Conservation (phyloP, 2,888 invertebrate species). For the Scelioninae gen. 2 region DNA sequence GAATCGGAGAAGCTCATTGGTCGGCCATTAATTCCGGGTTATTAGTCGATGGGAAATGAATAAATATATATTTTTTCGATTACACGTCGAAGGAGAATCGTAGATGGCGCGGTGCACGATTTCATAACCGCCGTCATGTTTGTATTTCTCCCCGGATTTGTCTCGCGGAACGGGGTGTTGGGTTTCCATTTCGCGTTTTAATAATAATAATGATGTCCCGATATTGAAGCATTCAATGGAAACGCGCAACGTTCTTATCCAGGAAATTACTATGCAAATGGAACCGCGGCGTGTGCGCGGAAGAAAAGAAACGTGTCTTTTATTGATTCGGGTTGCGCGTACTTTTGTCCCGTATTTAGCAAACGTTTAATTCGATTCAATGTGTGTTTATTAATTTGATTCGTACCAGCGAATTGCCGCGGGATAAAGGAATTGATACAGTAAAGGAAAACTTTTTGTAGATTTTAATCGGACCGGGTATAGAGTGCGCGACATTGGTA, state of each 20-base stretch:
- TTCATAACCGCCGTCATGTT: slow-evolving; percentile 18
- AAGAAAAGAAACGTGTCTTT: slow-evolving; percentile 16
- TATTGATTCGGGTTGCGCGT: slow-evolving; percentile 10
- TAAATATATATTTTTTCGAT: slow-evolving; percentile 33
- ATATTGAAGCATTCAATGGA: slow-evolving; percentile 57
- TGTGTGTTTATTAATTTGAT: no score
- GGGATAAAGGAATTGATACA: no score
- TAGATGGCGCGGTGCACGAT: slow-evolving; percentile 11
- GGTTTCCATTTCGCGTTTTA: slow-evolving; percentile 50
- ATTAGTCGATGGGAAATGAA: slow-evolving; percentile 22
- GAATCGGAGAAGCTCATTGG: slow-evolving; percentile 24
- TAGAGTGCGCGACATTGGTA: no score
- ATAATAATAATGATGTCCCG: slow-evolving; percentile 40
- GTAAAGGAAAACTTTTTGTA: no score
- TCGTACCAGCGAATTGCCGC: no score
- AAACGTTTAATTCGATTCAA: slow-evolving; percentile 11
- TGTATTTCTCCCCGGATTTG: slow-evolving; percentile 30
- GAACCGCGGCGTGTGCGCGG: not conserved
- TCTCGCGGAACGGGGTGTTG: slow-evolving; percentile 18
- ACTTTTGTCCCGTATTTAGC: slow-evolving; percentile 15
- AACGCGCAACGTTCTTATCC: slow-evolving; percentile 38
- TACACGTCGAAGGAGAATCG: not conserved
- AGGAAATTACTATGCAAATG: slow-evolving; percentile 58
- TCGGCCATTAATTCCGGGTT: slow-evolving; percentile 31
- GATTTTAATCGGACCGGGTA: no score